These are phyloP conservation scores for Poecilia wingei DNA, from an alignment of 2,797 vertebrate species.

Conservation along the genomic window DNA sequence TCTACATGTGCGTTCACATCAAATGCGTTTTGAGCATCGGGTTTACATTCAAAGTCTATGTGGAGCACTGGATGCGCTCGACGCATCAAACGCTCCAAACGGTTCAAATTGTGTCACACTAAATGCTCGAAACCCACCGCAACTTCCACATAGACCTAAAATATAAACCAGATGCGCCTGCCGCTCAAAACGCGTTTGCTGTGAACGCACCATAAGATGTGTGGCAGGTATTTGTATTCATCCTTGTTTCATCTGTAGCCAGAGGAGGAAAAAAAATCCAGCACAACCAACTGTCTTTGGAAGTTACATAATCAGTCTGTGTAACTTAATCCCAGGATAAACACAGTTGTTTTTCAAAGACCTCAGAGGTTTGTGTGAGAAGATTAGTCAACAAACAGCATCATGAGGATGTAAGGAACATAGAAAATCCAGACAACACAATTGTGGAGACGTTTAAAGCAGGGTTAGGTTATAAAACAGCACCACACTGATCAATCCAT, in stretches of 20 bases:
- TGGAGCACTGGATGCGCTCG: no score
- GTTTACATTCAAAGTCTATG: no score
- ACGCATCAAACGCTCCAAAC: no score
- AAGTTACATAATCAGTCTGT: background rate
- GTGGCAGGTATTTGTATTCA: background rate
- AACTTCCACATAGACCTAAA: no score
- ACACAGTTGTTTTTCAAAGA: background rate
- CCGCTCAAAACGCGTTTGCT: no score
- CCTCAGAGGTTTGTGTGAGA: background rate
- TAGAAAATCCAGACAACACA: background rate
- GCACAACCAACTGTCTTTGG: background rate
- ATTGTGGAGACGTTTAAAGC: background rate
- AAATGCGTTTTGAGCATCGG: no score
- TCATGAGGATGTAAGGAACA: background rate
- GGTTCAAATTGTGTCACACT: no score
- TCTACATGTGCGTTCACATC: no score
- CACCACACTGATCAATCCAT: background rate
- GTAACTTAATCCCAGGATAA: background rate
- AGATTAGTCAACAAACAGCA: background rate
- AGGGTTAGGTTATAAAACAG: background rate
- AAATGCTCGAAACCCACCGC: no score
- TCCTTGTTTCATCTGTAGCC: background rate
- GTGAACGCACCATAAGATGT: background rate
- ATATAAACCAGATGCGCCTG: background rate
- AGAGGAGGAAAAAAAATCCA: background rate